These are phyloP conservation scores for Myotis vivesi DNA, from an alignment of 2,797 vertebrate species.

Conservation along the genomic window DNA sequence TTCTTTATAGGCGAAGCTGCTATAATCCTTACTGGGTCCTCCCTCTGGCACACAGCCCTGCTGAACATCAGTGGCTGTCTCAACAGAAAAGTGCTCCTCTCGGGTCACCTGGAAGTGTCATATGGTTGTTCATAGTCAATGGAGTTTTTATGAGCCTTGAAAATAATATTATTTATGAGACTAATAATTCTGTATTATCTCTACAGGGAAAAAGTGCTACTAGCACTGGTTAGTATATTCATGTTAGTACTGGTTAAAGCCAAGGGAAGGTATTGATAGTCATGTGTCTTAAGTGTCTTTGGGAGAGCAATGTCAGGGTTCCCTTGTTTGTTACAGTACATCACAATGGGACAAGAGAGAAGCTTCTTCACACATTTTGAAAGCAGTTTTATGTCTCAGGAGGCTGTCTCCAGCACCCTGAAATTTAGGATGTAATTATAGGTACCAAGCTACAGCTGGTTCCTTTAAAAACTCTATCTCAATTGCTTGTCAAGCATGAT, in stretches of 20 bases:
- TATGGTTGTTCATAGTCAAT: neutral
- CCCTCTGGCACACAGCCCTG: neutral
- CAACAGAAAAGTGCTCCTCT: neutral
- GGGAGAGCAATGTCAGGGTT: neutral
- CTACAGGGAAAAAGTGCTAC: neutral
- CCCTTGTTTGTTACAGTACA: neutral
- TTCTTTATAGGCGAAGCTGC: neutral
- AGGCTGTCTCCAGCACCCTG: conserved; percentile 19
- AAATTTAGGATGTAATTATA: conserved; percentile 63
- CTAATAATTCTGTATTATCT: neutral
- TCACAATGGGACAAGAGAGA: neutral
- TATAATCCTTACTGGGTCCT: neutral
- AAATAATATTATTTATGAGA: neutral
- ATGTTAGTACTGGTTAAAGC: neutral
- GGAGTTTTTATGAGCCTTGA: neutral
- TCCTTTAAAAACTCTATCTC: conserved; percentile 38
- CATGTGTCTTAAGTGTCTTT: neutral
- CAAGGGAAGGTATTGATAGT: neutral
- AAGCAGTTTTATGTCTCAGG: neutral
- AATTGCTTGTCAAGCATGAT: conserved; percentile 24
- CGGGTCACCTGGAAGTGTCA: neutral
- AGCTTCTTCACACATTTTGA: neutral
- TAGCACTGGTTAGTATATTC: neutral
- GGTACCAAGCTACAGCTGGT: conserved; percentile 3
- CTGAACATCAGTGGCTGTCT: neutral